Evolutionary conservation across 92 coral and sea anemone genomes (phyloP).

Genomic region (Heteractis magnifica): DNA sequence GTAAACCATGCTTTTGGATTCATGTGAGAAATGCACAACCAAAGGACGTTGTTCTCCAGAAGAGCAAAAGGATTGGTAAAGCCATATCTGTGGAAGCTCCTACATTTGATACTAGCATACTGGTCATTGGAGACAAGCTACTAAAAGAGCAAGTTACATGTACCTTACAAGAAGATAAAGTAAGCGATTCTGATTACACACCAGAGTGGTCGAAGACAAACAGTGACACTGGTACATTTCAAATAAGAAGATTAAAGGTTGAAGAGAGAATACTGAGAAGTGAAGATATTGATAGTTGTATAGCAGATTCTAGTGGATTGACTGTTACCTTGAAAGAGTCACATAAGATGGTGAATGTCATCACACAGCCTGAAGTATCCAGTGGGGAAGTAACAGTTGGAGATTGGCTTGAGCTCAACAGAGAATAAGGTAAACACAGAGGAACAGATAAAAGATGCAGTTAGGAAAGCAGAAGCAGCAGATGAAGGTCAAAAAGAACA

Average conservation of each 20-base stretch:
- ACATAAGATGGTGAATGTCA: not conserved
- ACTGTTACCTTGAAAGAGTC: conserved; percentile 3
- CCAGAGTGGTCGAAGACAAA: not conserved
- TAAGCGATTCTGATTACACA: not conserved
- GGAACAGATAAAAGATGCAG: conserved; percentile 11
- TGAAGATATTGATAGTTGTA: conserved; percentile 11
- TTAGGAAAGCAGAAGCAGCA: conserved; percentile 16
- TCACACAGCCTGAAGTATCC: not conserved
- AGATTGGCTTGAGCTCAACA: conserved; percentile 11
- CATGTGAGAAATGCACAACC: conserved; percentile 15
- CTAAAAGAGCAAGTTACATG: not conserved
- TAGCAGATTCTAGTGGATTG: not conserved
- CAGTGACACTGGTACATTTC: not conserved
- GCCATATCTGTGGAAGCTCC: conserved; percentile 13
- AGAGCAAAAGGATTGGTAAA: conserved; percentile 16
- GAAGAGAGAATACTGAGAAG: conserved; percentile 5
- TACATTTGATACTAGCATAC: conserved; percentile 18
- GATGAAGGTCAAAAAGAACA: conserved; percentile 25
- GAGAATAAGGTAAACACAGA: not conserved
- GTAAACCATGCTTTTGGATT: conserved; percentile 16
- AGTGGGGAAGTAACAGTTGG: conserved; percentile 24
- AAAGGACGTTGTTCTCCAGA: not conserved
- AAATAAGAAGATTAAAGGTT: not conserved
- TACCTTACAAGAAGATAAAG: too few relatives aligned
- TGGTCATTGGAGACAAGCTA: not conserved